phyloP scores from a whole-genome alignment of 2,113 vertebrate species.

The Lepisosteus oculatus region DNA sequence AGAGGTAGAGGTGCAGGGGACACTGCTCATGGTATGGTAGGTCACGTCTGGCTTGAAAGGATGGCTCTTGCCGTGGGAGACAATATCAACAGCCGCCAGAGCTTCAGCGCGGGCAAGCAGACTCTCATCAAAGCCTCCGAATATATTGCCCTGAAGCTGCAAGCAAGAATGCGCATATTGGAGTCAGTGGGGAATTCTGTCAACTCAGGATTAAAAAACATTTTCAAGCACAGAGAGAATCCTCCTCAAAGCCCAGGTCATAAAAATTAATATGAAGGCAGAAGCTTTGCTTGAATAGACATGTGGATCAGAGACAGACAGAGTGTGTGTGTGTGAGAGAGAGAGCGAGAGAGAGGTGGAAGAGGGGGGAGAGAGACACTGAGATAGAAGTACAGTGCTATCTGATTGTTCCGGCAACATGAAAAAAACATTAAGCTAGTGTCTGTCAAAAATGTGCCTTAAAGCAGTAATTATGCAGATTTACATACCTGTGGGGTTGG shows the following conservation, averaged over 20 bases:
- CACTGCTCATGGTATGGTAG: conserved; percentile 93
- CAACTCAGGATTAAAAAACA: conserved; percentile 87
- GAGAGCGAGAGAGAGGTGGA: conserved; percentile 49
- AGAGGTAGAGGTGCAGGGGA: conserved; percentile 78
- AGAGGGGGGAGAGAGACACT: conserved; percentile 42
- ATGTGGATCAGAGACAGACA: conserved; percentile 65
- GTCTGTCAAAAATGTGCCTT: conserved; percentile 72
- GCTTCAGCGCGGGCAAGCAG: conserved; percentile 95
- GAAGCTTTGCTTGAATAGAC: conserved; percentile 77
- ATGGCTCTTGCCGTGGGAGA: conserved; percentile 86
- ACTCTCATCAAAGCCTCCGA: conserved; percentile 95
- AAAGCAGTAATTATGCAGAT: conserved; percentile 56
- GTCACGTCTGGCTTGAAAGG: conserved; percentile 89
- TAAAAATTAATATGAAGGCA: conserved; percentile 96
- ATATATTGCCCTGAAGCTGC: conserved; percentile 98
- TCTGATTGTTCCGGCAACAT: conserved; percentile 65
- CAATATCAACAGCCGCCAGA: conserved; percentile 91
- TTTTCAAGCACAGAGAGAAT: conserved; percentile 77
- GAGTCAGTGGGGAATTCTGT: conserved; percentile 86
- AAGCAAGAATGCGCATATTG: conserved; percentile 77
- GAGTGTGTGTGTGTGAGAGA: conserved; percentile 40
- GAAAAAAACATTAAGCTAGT: conserved; percentile 75
- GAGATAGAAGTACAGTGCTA: conserved; percentile 46
- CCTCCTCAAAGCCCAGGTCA: conserved; percentile 89
- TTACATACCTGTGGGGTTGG: conserved; percentile 91